Evolutionary conservation across 2,888 invertebrate genomes (phyloP).

Genomic region (Nowickia ferox): DNA sequence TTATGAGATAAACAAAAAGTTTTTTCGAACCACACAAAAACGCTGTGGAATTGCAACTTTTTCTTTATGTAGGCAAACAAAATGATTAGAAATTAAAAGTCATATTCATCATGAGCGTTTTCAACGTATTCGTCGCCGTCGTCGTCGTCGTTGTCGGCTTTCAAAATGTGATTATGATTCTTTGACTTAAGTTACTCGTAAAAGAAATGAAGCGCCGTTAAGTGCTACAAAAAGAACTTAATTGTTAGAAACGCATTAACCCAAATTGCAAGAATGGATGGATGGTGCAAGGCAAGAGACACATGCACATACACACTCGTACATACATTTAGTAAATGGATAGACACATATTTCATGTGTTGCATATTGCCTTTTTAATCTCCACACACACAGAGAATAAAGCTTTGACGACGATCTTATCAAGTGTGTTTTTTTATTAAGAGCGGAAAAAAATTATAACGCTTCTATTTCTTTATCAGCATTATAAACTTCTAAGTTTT

Average conservation of each 20-base stretch:
- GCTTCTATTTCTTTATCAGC: conserved; percentile 51
- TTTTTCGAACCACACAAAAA: conserved; percentile 26
- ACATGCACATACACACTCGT: not conserved
- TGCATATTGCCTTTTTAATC: conserved; percentile 18
- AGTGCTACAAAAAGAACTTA: conserved; percentile 61
- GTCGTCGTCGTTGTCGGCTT: conserved; percentile 6
- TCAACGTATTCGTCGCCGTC: not conserved
- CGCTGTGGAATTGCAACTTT: conserved; percentile 46
- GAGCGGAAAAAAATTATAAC: conserved; percentile 28
- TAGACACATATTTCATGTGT: conserved; percentile 35
- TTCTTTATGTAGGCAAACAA: conserved; percentile 42
- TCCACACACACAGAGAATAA: conserved; percentile 3
- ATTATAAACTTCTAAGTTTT: conserved; percentile 12
- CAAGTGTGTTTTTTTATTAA: conserved; percentile 54
- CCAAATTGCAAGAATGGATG: conserved; percentile 61
- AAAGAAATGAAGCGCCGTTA: conserved; percentile 60
- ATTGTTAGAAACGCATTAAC: conserved; percentile 71
- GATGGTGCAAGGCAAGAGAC: not conserved
- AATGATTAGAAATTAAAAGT: conserved; percentile 24
- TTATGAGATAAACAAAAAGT: not conserved
- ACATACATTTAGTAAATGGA: not conserved
- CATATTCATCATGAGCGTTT: conserved; percentile 29
- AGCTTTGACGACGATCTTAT: conserved; percentile 65
- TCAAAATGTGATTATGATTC: conserved; percentile 30
- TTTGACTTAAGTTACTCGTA: conserved; percentile 6